Conservation (phyloP, 2,113 vertebrate genomes). For the Ophiodon elongatus region DNA sequence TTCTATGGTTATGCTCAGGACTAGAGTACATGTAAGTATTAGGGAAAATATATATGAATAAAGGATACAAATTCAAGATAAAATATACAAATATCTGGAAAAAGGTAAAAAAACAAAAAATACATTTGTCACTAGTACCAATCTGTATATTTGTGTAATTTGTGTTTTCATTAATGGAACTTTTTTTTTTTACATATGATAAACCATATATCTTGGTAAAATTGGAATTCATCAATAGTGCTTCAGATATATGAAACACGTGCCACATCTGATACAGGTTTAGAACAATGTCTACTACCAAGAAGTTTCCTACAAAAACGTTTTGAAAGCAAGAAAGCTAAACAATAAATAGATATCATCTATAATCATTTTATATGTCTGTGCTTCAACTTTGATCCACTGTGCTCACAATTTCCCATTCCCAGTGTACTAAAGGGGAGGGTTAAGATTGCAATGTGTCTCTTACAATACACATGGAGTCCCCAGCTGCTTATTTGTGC, state of each 20-base stretch:
- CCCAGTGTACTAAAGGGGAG: neutral
- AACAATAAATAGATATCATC: neutral
- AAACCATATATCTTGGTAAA: neutral
- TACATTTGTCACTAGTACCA: neutral
- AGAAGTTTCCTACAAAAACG: neutral
- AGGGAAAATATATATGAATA: neutral
- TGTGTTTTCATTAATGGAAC: neutral
- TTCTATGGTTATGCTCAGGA: neutral
- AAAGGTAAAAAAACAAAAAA: no score
- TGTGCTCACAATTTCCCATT: neutral
- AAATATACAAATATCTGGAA: neutral
- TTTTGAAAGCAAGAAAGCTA: neutral
- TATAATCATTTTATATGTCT: neutral
- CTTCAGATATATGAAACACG: neutral
- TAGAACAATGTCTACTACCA: neutral
- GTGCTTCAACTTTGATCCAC: neutral
- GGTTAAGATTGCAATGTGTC: constrained; percentile 1
- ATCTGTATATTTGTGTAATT: neutral
- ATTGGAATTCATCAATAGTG: neutral
- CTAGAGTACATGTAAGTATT: neutral
- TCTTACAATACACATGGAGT: constrained; percentile 5
- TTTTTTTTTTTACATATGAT: neutral
- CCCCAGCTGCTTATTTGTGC: constrained; percentile 28
- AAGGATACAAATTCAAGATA: neutral
- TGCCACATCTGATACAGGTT: neutral